Evolutionary conservation across 2,113 vertebrate species (phyloP), one percentile per base, ranked within the genome.

Genomic region (Oryzias curvinotus): DNA sequence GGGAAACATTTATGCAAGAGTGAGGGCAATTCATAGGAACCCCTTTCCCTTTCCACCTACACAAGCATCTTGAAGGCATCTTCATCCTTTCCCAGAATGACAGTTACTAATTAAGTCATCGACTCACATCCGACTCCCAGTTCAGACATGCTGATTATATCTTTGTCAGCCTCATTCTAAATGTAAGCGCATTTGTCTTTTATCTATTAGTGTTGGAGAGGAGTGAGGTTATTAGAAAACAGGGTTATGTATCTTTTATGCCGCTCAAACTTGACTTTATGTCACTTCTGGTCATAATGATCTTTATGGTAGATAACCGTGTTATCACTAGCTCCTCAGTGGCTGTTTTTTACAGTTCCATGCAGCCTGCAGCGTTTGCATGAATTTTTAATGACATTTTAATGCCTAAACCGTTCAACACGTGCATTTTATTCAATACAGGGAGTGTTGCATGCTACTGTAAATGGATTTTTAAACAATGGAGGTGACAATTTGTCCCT

Each of bases 391-490:
- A 36, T 2, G 10, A 12, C 10, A 36, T 36, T 36, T 36, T 36
- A 36, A 36, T 36, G 36, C 8, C 36, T 36, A 36, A 36, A 36
- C 8, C 36, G 36, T 10, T 36, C 36, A 36, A 63, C 62, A 71
- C n/a, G 46, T 56, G 57, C 45, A 45, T 41, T 54, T 48, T 52
- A 10, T 28, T 18, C 41, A 42, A 75, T 26, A 54, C 52, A 66
- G 46, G 49, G 54, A 53, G 44, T 63, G 49, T 81, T 86, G 88
- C 89, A 90, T 89, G 85, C 65, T 66, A 65, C 64, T 77, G 53
- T 75, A 62, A 78, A 58, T 77, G 51, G 14, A 44, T 45, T 2
- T 52, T 10, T 62, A 25, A 52, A 51, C 30, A 62, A 36, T 52
- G 59, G 47, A 62, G 3, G 14, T 44, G 14, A 59, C 15, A 26